Percentiles rank a stretch among this genome's conserved stretches.
These are phyloP conservation scores for Varanus salvator DNA, from an alignment of 2,113 vertebrate species.

Conservation along the genomic window DNA sequence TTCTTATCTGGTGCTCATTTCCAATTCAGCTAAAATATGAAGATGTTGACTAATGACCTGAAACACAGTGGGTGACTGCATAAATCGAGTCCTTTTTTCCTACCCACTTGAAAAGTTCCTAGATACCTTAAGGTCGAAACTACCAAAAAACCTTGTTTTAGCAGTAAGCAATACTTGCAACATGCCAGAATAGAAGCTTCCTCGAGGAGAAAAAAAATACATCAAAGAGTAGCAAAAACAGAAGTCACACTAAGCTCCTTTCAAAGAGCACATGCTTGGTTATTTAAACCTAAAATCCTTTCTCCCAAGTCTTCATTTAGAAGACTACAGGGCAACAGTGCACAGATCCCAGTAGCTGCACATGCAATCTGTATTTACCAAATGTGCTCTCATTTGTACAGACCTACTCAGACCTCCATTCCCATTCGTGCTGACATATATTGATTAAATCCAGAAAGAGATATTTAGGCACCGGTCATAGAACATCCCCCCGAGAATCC, in stretches of 20 bases:
- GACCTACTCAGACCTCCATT: no score
- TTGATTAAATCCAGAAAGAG: no score
- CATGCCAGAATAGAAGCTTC: constrained; percentile 25
- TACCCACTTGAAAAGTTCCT: constrained; percentile 20
- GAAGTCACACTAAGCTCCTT: constrained; percentile 1
- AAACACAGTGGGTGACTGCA: constrained; percentile 21
- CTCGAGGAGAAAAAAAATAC: background rate
- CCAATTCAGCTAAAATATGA: constrained; percentile 24
- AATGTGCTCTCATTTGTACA: no score
- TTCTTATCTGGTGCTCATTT: constrained; percentile 52
- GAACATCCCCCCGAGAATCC: no score
- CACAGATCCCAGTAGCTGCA: no score
- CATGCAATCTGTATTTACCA: no score
- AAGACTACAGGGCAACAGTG: no score
- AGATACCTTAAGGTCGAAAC: constrained; percentile 30
- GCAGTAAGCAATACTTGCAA: constrained; percentile 23
- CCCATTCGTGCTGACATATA: no score
- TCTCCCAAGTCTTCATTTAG: background rate
- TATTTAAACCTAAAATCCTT: background rate
- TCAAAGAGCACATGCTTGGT: background rate
- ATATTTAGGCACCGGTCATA: no score
- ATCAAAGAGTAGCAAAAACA: background rate
- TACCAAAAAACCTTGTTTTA: constrained; percentile 34
- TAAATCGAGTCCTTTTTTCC: constrained; percentile 41
- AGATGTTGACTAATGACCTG: constrained; percentile 41